Evolutionary conservation across 1,140 invertebrate species (phyloP).

Genomic region (Tetragonula clypearis): DNA sequence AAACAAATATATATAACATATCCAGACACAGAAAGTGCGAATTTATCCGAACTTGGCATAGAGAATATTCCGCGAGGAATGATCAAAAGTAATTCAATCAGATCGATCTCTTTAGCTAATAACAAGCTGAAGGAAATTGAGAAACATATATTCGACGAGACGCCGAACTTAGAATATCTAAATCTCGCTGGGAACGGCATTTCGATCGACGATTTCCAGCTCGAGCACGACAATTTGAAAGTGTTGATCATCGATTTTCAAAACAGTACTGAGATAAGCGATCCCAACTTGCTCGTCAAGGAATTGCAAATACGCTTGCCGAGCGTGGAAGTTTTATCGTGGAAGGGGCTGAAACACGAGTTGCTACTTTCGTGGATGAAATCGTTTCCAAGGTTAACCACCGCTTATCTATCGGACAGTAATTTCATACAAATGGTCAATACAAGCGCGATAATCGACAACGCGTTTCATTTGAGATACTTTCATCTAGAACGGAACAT

Average conservation of each 20-base stretch:
- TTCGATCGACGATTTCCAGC: background rate
- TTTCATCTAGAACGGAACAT: constrained; percentile 34
- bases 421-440: fast-evolving
- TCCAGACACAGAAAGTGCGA: background rate
- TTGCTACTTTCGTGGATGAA: background rate
- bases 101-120: background rate
- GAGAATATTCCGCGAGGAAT: background rate
- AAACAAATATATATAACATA: fast-evolving
- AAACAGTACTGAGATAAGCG: fast-evolving
- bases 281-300: fast-evolving
- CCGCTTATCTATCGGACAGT: constrained; percentile 12
- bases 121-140: background rate
- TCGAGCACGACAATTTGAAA: background rate
- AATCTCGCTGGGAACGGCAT: background rate
- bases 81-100: background rate
- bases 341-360: background rate
- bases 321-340: constrained; percentile 2
- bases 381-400: constrained; percentile 3
- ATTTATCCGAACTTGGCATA: background rate
- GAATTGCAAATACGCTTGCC: background rate
- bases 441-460: background rate
- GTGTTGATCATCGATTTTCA: background rate
- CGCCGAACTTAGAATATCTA: constrained; percentile 16
- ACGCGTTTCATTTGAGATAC: background rate
- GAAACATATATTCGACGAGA: fast-evolving